Percentiles rank a stretch among this genome's conserved stretches.
Conservation (phyloP, 2,113 vertebrate species). For the Sorex araneus region DNA sequence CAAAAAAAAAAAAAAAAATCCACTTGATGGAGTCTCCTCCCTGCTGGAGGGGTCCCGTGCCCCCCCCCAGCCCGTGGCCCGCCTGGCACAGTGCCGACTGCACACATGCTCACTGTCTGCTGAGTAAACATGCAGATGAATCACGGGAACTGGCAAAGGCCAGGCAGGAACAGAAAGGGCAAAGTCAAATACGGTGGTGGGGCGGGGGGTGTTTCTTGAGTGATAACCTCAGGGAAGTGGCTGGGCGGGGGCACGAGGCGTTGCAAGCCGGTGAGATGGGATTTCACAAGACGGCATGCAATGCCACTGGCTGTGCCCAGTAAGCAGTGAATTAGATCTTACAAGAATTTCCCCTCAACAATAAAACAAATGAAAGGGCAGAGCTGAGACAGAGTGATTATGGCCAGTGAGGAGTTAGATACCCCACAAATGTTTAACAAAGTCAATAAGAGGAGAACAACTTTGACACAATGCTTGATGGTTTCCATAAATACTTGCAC, state of each 20-base stretch:
- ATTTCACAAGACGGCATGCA: background rate
- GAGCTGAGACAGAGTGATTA: background rate
- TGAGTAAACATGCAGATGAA: background rate
- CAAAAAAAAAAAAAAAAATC: too few species aligned
- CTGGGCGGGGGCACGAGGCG: too few species aligned
- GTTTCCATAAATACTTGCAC: background rate
- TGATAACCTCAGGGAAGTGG: too few species aligned
- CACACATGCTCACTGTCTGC: background rate
- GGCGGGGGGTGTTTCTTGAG: background rate
- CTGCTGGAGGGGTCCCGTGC: background rate
- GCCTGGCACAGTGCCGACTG: background rate
- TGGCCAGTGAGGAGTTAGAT: background rate
- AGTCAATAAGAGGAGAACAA: background rate
- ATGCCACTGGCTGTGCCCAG: background rate
- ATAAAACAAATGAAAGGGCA: constrained; percentile 51
- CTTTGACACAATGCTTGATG: background rate
- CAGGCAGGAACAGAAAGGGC: background rate
- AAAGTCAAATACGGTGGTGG: too few species aligned
- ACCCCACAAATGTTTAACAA: background rate
- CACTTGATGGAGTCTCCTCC: too few species aligned
- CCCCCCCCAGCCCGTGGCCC: background rate
- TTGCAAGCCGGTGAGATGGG: too few species aligned
- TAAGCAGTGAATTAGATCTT: constrained; percentile 12
- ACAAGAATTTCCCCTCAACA: constrained; percentile 39
- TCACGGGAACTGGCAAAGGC: background rate